A percentile compares a stretch with the other conserved stretches of the same genome.
phyloP scores from a whole-genome alignment of 2,797 vertebrate species.

The Acanthornis magna region DNA sequence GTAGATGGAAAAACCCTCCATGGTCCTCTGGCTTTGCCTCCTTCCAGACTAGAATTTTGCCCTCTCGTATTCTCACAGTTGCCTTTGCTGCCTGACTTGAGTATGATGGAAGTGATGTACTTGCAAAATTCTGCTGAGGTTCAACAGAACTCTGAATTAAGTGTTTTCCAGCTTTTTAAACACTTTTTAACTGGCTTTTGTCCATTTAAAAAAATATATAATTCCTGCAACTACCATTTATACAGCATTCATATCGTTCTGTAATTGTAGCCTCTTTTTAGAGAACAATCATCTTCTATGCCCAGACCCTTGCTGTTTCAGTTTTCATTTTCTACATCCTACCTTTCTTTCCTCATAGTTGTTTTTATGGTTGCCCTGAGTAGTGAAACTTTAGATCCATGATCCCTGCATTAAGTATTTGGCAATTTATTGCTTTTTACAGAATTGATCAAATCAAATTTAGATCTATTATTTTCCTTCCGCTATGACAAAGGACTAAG shows the following conservation, averaged over 20 bases:
- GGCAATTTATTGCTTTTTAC: no score
- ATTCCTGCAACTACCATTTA: background rate
- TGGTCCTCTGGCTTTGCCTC: background rate
- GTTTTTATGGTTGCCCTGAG: background rate
- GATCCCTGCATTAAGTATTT: background rate
- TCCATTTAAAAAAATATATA: background rate
- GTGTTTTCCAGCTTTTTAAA: background rate
- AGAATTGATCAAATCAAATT: no score
- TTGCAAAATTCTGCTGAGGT: background rate
- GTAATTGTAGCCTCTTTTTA: background rate
- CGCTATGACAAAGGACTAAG: no score
- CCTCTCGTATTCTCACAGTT: background rate
- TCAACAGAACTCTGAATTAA: background rate
- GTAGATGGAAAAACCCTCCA: no score
- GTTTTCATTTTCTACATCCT: background rate
- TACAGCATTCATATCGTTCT: background rate
- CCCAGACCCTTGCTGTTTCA: background rate
- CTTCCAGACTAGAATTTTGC: background rate
- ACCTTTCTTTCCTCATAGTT: background rate
- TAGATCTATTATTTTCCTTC: no score
- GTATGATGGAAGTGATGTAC: background rate
- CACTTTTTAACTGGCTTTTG: background rate
- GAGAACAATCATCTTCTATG: background rate
- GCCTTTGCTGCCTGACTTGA: background rate
- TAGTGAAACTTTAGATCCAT: background rate